Evolutionary conservation across 2,113 vertebrate genomes (phyloP), one percentile per base, ranked within the genome.

Genomic region (Centropristis striata): DNA sequence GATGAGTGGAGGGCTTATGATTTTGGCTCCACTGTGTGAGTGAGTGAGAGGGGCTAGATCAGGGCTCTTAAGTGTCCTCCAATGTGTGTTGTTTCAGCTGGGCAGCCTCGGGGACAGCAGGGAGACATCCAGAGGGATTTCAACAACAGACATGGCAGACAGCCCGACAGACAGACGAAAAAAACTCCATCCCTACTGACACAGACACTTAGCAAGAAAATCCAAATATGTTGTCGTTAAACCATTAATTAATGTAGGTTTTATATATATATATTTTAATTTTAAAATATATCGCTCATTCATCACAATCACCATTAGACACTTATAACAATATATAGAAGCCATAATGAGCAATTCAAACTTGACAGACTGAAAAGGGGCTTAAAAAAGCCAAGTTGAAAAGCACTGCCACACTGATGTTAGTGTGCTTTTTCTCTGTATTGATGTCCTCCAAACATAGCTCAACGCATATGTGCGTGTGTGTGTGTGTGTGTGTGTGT

Each of bases 71-170:
- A 75, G 44, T 75, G 66, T 78, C 64, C 41, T 77, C 53, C 57
- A n/a, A 16, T 42, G 16, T 1, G 39, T 88, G 80, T 89, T 88
- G 64, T 84, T 89, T 88, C 82, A 90, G 86, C 75, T 90, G 92
- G 57, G 37, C 18, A 47, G 60, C 71, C 53, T 75, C 8, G 0
- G 64, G 80, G 72, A 77, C 36, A 63, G 64, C 27, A 37, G 54
- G 49, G 67, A 50, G 42, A 64, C 64, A 76, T 70, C 39, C 53
- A 83, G 46, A 58, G 47, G 36, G 59, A 79, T 78, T 73, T 85
- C 65, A 69, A 36, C 47, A 58, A 41, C 11, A 58, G n/a, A 66
- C 39, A 76, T n/a, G 41, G 6, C 47, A 74, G 53, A 63, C 36
- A 59, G 28, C 47, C 18, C 67, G 64, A 49, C 42, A 47, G 53